Conservation (phyloP, 2,888 invertebrate species). For the Linyphia triangularis region DNA sequence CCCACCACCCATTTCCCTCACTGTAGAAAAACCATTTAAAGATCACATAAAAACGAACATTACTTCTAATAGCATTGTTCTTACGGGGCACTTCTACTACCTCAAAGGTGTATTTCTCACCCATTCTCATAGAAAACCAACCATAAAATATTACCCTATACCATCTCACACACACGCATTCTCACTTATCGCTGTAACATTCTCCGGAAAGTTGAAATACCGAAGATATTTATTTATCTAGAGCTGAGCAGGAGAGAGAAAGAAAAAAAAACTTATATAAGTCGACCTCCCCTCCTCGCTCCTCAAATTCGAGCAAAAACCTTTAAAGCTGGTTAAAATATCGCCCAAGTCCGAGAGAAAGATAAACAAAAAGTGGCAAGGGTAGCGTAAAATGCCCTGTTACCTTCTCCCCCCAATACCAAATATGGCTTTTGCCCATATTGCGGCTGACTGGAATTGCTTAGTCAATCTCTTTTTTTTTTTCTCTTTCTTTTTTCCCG, state of each 20-base stretch:
- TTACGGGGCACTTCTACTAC: not conserved
- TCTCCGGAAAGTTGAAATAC: conserved; percentile 63
- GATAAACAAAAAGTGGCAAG: conserved; percentile 67
- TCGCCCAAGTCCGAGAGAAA: conserved; percentile 59
- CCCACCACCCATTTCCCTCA: not conserved
- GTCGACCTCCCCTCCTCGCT: conserved; percentile 8
- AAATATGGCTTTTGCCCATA: conserved; percentile 62
- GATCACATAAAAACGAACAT: not conserved
- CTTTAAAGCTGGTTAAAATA: conserved; percentile 71
- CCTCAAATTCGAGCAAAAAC: conserved; percentile 35
- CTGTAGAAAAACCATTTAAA: not conserved
- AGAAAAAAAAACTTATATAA: conserved; percentile 23
- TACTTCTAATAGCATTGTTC: not conserved
- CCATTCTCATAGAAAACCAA: not conserved
- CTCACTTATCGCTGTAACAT: not conserved
- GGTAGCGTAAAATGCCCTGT: conserved; percentile 69
- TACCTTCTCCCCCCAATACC: conserved; percentile 30
- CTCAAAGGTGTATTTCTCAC: not conserved
- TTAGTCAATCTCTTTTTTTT: conserved; percentile 45
- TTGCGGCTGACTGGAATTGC: conserved; percentile 70
- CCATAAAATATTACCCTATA: not conserved
- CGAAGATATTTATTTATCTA: conserved; percentile 68
- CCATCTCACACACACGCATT: too few species aligned
- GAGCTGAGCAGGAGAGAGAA: conserved; percentile 44
- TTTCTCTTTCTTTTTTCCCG: conserved; percentile 6